Evolutionary conservation across 1,140 invertebrate species (phyloP), one percentile per base, ranked within the genome.

Genomic region (Kradibia gibbosae): DNA sequence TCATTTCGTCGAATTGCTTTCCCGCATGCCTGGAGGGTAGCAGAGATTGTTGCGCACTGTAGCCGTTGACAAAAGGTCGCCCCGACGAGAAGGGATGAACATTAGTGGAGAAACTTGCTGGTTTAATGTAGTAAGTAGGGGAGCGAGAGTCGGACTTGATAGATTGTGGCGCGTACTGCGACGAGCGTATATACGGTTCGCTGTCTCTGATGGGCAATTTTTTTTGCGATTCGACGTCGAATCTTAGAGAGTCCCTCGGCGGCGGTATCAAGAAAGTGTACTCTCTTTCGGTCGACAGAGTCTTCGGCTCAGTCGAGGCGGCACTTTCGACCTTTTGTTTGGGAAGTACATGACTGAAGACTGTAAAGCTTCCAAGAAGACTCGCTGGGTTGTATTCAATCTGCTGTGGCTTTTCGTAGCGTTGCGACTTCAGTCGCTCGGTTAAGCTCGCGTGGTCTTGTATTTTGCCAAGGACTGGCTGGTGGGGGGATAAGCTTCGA

Each of bases 361-460:
- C 85, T 28, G 87, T 89, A 62, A 92, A 92, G 34, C 90, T 91
- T 5, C 91, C 92, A 8, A 92, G 83, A 73, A 93, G 91, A 73
- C 88, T 90, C 0, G 91, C 89, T 0, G 91, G 91, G 80, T 22
- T 88, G 81, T 87, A 90, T 8, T 91, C 90, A 22, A 89, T 55
- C 10, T 85, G 87, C n/a, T 82, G 74, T 7, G 50, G 36, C 57
- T 88, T 89, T 4, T 83, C 77, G 67, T 88, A 87, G 1, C 86
- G 81, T 20, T 86, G 86, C 0, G 88, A 73, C 39, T 88, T 89
- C 11, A 87, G 45, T 20, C 89, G 87, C 25, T 90, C 88, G 8
- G 90, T 88, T 0, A 82, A 48, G 0, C 84, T 85, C 88, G 90
- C 86, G 65, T 91, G 90, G 20, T 90, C 88, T 78, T 91, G 89